Evolutionary conservation across 2,888 invertebrate species (phyloP).

Genomic region (Meloe dianella): DNA sequence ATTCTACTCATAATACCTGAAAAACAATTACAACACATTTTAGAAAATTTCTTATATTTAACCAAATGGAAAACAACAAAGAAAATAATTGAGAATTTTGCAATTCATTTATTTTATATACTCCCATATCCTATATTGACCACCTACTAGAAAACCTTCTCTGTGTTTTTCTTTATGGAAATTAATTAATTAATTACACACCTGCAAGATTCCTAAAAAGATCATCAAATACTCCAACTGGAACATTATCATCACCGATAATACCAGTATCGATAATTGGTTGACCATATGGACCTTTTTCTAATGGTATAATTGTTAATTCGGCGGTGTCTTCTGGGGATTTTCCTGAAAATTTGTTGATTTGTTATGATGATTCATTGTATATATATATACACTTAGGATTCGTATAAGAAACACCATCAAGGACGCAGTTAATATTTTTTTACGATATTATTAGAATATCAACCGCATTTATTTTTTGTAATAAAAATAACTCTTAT

Average conservation of each 20-base stretch:
- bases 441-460: too few species aligned
- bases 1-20: background rate
- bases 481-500: too few species aligned
- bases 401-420: background rate
- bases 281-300: background rate
- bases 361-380: background rate
- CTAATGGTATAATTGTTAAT: background rate
- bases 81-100: background rate
- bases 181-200: background rate
- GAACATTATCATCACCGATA: background rate
- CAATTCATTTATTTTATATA: too few species aligned
- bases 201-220: constrained; percentile 1
- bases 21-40: background rate
- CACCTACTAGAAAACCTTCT: background rate
- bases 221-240: background rate
- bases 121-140: too few species aligned
- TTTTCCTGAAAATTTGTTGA: background rate
- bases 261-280: background rate
- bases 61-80: background rate
- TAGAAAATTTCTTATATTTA: background rate
- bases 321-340: background rate
- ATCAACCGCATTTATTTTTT: too few species aligned
- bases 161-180: background rate
- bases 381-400: too few species aligned
- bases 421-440: background rate